A percentile compares a stretch with the other conserved stretches of the same genome.
Evolutionary conservation across 2,888 invertebrate species (phyloP).

Genomic region (Ptychoptera albimana): DNA sequence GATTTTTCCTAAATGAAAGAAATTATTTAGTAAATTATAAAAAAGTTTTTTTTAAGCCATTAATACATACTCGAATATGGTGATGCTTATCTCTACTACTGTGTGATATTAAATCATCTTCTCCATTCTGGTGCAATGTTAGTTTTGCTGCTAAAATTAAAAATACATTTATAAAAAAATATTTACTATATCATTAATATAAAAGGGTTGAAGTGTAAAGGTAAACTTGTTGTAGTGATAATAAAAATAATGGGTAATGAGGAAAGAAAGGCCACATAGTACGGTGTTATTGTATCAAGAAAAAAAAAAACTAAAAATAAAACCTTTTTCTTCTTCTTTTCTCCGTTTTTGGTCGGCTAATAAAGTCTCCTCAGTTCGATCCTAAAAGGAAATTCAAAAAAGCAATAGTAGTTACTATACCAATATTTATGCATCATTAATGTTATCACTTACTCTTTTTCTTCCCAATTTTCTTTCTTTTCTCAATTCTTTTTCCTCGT

Average conservation of each 20-base stretch:
- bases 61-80: conserved; percentile 47
- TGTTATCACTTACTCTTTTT: conserved; percentile 44
- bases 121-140: conserved; percentile 60
- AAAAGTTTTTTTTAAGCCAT: not conserved
- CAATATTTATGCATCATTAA: not conserved
- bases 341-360: conserved; percentile 58
- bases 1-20: conserved; percentile 51
- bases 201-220: no score
- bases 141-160: conserved; percentile 35
- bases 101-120: conserved; percentile 42
- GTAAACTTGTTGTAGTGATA: no score
- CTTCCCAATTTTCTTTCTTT: conserved; percentile 68
- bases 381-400: conserved; percentile 31
- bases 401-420: conserved; percentile 9
- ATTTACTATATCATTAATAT: no score
- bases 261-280: no score
- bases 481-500: conserved; percentile 63
- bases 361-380: conserved; percentile 53
- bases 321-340: conserved; percentile 55
- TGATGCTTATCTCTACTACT: conserved; percentile 53
- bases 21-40: not conserved
- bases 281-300: conserved; percentile 8
- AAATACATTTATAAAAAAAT: conserved; percentile 13
- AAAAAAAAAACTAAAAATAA: conserved; percentile 7
- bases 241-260: no score